These are phyloP conservation scores for Pelmatolapia mariae DNA, from an alignment of 2,113 vertebrate species.

Conservation along the genomic window DNA sequence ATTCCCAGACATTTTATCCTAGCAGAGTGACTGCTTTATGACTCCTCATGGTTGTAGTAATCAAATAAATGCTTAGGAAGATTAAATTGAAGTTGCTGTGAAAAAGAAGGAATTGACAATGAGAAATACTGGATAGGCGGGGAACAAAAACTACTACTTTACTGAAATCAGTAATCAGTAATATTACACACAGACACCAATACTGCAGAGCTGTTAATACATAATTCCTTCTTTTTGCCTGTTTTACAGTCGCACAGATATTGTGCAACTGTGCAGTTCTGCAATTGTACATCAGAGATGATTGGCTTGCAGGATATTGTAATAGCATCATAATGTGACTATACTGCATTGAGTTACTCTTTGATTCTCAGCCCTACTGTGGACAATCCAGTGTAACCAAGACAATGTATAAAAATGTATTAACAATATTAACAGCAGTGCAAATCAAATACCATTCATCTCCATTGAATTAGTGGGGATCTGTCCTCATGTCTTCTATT, in stretches of 20 bases:
- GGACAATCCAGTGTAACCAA: not conserved
- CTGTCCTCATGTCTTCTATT: not conserved
- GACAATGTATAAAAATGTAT: not conserved
- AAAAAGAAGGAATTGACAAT: not conserved
- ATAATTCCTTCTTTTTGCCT: not conserved
- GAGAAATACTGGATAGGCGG: accelerated
- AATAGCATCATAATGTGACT: not conserved
- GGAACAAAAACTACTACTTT: not conserved
- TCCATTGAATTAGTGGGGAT: accelerated
- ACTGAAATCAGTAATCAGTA: not conserved
- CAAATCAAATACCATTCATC: not conserved
- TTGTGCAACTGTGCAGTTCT: not conserved
- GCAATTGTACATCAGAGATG: not conserved
- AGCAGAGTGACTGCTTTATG: not conserved
- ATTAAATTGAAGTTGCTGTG: not conserved
- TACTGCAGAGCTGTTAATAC: not conserved
- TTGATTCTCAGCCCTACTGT: not conserved
- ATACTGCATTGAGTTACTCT: accelerated
- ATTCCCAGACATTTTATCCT: not conserved
- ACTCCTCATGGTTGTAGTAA: not conserved
- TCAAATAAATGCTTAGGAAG: not conserved
- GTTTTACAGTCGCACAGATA: not conserved
- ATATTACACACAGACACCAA: not conserved
- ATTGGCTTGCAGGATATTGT: not conserved
- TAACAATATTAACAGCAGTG: not conserved